Evolutionary conservation across 2,797 vertebrate genomes (phyloP), one percentile per base, ranked within the genome.

Genomic region (Aplochiton taeniatus): DNA sequence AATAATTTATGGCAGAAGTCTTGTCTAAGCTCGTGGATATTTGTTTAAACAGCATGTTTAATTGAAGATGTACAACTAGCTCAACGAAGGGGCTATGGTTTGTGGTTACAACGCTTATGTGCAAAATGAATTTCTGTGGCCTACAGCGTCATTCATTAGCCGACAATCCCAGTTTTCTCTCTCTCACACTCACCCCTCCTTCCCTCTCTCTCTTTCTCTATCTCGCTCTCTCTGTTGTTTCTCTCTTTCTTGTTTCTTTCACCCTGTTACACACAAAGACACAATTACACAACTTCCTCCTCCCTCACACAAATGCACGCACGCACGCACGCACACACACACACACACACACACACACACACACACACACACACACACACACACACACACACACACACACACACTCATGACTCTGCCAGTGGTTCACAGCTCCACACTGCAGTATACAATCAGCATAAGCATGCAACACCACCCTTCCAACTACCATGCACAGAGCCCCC

Each of bases 81-180:
- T 84, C 79, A 79, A 79, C 74, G 78, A 82, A 65, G 76, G 69
- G 83, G 83, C 85, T 85, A 81, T 85, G 85, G 85, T 89, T 85
- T 88, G 84, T 86, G 84, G 83, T 88, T 83, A 87, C 82, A 88
- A 81, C 66, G 72, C 83, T 86, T 86, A 79, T 79, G 77, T 85
- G 84, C 74, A 79, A 88, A 94, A 91, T 90, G 81, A 89, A 85
- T 92, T 90, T 87, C 70, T 66, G 55, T 92, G 78, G 90, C 92
- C 91, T 88, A 93, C 85, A 92, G 91, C 90, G 89, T 92, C 92
- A 95, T 94, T 93, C 93, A 94, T 96, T 94, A 94, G 82, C 87
- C 84, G 85, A 85, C 79, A 77, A 81, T 82, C 75, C 74, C 77
- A 41, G 14, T 14, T 75, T 70, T 77, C 74, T 76, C 71, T 73